Conservation (phyloP, 2,888 invertebrate genomes). For the Trisateles emortualis region DNA sequence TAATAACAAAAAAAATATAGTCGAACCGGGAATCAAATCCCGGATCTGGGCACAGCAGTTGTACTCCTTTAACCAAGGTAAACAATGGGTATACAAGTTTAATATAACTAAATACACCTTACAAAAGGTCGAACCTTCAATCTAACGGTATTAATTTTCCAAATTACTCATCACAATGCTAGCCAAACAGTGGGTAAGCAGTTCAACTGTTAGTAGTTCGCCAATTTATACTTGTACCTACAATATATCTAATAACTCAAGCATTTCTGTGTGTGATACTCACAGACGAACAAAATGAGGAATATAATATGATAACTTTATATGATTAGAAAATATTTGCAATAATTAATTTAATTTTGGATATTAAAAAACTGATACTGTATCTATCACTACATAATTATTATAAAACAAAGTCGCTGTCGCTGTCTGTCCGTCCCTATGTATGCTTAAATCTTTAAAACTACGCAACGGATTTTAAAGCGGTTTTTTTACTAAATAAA, state of each 20-base stretch:
- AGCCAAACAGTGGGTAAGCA: constrained; percentile 26
- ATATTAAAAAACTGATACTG: too few relatives aligned
- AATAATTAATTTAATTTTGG: too few relatives aligned
- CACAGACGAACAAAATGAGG: constrained; percentile 12
- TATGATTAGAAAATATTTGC: background rate
- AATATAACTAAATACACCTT: background rate
- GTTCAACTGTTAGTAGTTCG: constrained; percentile 30
- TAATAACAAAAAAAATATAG: too few relatives aligned
- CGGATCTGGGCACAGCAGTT: too few relatives aligned
- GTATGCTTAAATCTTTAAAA: too few relatives aligned
- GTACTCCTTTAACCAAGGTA: too few relatives aligned
- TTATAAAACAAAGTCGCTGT: too few relatives aligned
- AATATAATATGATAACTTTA: background rate
- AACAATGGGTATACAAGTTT: background rate
- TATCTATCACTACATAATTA: too few relatives aligned
- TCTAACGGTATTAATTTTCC: constrained; percentile 18
- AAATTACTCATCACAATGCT: constrained; percentile 23
- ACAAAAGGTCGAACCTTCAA: background rate
- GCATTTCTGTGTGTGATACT: constrained; percentile 29
- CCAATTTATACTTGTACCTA: constrained; percentile 37
- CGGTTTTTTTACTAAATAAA: too few relatives aligned
- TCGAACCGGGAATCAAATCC: too few relatives aligned
- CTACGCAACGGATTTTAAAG: too few relatives aligned
- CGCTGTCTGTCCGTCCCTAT: too few relatives aligned
- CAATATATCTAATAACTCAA: constrained; percentile 48